Evolutionary conservation across 1,140 invertebrate genomes (phyloP).

Genomic region (Stenopsyche tienmushanensis): DNA sequence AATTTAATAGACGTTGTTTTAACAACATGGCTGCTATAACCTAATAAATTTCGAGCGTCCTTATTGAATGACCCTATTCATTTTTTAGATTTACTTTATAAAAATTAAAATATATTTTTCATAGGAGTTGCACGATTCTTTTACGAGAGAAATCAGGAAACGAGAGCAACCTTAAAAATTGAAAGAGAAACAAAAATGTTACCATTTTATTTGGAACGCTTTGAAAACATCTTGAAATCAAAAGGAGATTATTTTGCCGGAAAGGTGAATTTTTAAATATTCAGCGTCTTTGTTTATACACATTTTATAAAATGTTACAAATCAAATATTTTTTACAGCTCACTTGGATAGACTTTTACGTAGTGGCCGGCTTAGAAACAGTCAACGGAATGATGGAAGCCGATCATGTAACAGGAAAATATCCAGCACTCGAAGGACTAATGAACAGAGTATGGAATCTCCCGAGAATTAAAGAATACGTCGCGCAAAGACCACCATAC

Average conservation of each 20-base stretch:
- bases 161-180: slow-evolving; percentile 14
- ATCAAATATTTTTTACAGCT: slow-evolving; percentile 15
- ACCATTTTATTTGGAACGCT: slow-evolving; percentile 30
- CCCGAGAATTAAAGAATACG: slow-evolving; percentile 30
- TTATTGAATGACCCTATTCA: too few relatives aligned
- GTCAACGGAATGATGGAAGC: slow-evolving; percentile 34
- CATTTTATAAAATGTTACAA: too few relatives aligned
- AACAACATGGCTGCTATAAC: too few relatives aligned
- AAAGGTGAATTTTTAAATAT: slow-evolving; percentile 30
- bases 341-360: slow-evolving; percentile 38
- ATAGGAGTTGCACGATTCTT: slow-evolving; percentile 28
- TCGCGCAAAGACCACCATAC: slow-evolving; percentile 15
- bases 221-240: slow-evolving; percentile 30
- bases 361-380: slow-evolving; percentile 26
- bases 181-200: slow-evolving; percentile 17
- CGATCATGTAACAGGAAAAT: slow-evolving; percentile 25
- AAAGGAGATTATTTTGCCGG: slow-evolving; percentile 31
- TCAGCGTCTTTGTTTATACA: too few relatives aligned
- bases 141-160: slow-evolving; percentile 19
- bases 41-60: too few relatives aligned
- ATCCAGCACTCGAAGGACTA: slow-evolving; percentile 20
- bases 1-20: too few relatives aligned
- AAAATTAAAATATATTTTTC: slow-evolving; percentile 15
- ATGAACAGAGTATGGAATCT: slow-evolving; percentile 29
- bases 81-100: background rate